phyloP scores from a whole-genome alignment of 2,113 vertebrate genomes.

The Riparia riparia region DNA sequence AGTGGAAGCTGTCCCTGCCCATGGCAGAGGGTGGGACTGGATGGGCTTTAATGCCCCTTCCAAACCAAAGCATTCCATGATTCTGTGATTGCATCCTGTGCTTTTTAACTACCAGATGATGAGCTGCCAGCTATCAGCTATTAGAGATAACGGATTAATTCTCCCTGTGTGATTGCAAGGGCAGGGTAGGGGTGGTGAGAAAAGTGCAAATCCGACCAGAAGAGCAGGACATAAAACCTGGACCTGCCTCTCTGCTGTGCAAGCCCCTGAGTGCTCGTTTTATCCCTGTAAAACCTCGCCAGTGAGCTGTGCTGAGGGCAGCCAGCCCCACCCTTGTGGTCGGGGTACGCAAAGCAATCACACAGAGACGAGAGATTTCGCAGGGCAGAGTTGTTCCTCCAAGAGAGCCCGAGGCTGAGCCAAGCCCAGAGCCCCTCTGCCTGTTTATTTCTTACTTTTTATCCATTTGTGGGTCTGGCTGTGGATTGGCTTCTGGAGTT shows the following conservation, averaged over 20 bases:
- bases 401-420: too few relatives aligned
- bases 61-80: background rate
- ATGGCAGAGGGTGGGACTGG: background rate
- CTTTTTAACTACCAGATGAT: background rate
- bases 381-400: too few relatives aligned
- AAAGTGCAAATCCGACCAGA: background rate
- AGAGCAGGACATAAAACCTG: background rate
- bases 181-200: background rate
- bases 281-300: fast-evolving
- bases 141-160: background rate
- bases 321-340: background rate
- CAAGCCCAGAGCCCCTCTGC: too few relatives aligned
- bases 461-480: too few relatives aligned
- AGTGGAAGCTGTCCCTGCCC: background rate
- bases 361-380: too few relatives aligned
- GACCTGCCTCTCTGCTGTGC: background rate
- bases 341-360: too few relatives aligned
- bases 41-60: background rate
- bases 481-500: too few relatives aligned
- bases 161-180: background rate
- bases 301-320: background rate
- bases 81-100: background rate
- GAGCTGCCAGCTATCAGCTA: background rate
- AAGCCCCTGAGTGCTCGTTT: background rate
- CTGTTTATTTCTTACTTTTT: too few relatives aligned